Evolutionary conservation across 1,140 invertebrate genomes (phyloP), one percentile per base, ranked within the genome.

Genomic region (Drosophila kanapiae): DNA sequence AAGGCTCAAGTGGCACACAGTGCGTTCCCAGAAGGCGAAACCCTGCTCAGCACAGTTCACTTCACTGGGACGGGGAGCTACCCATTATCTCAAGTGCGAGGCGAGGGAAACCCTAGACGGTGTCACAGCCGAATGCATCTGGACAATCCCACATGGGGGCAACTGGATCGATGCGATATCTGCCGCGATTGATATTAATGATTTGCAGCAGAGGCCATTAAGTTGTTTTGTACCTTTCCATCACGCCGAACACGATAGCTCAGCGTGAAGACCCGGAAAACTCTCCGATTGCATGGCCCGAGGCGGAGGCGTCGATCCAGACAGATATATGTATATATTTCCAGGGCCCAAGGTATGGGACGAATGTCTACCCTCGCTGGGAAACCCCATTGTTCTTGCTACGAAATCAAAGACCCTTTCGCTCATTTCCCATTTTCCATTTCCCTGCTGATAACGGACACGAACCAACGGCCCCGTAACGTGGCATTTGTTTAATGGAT

Each of bases 401-500:
- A 53, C 45, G 54, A 78, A 87, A 88, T 84, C 84, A 78, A 78
- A 90, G 85, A 65, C 69, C 85, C 78, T 88, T 84, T 67, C 68
- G 72, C 79, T 76, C 82, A 63, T 79, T 64, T 82, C 42, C 68
- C 65, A 42, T 65, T 70, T 54, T 29, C 62, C 67, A 51, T 53
- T 68, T 45, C 16, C 38, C 38, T 23, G 48, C 85, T 81, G 85
- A 88, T 88, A 90, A 90, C 82, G 61, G 43, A 79, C 59, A 75
- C 35, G 63, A 43, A 83, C 53, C 48, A 65, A 70, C 58, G 69
- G 71, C 70, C 78, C 47, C 67, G 61, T 64, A 88, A 81, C 80
- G 76, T 80, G 80, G 84, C 85, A 88, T 88, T 88, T 88, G 84
- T 88, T 88, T 88, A 88, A 88, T 88, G 84, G 84, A 88, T 88